A percentile compares a stretch with the other conserved stretches of the same genome.
Evolutionary conservation across 2,888 invertebrate genomes (phyloP).

Genomic region (Sclerodermus sp.): DNA sequence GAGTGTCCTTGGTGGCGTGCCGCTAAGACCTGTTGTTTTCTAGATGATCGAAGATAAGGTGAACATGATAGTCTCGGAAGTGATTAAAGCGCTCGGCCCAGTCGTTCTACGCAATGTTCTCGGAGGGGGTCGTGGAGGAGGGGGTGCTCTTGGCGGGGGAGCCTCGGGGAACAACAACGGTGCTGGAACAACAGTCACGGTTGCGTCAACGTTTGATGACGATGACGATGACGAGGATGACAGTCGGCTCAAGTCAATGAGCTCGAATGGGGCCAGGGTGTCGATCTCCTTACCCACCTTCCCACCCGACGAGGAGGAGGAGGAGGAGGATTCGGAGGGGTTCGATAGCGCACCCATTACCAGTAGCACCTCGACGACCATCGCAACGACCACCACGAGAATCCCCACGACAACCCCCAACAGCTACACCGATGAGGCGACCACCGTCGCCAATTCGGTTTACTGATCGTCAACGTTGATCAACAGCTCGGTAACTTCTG

Average conservation of each 20-base stretch:
- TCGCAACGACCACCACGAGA: conserved; percentile 24
- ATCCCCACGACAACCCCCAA: conserved; percentile 25
- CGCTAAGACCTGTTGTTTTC: conserved; percentile 41
- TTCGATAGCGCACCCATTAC: conserved; percentile 44
- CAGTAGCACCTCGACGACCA: conserved; percentile 19
- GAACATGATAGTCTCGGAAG: conserved; percentile 71
- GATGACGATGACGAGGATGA: conserved; percentile 59
- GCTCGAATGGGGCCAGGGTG: conserved; percentile 60
- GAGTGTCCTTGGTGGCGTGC: too few relatives aligned
- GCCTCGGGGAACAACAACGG: conserved; percentile 25
- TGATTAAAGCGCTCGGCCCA: conserved; percentile 77
- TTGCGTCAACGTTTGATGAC: conserved; percentile 49
- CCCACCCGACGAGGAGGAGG: conserved; percentile 69
- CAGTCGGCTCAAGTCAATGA: conserved; percentile 38
- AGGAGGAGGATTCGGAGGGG: conserved; percentile 63
- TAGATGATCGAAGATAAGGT: conserved; percentile 78
- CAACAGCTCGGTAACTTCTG: conserved; percentile 22
- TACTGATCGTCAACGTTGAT: not conserved
- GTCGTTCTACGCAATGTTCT: conserved; percentile 69
- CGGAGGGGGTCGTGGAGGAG: conserved; percentile 59
- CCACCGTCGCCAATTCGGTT: conserved; percentile 10
- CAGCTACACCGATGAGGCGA: conserved; percentile 20
- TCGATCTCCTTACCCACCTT: conserved; percentile 70
- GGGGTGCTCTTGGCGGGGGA: conserved; percentile 46
- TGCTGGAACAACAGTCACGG: conserved; percentile 53